A percentile compares a stretch with the other conserved stretches of the same genome.
Evolutionary conservation across 2,797 vertebrate species (phyloP).

Genomic region (Gallinago stenura): DNA sequence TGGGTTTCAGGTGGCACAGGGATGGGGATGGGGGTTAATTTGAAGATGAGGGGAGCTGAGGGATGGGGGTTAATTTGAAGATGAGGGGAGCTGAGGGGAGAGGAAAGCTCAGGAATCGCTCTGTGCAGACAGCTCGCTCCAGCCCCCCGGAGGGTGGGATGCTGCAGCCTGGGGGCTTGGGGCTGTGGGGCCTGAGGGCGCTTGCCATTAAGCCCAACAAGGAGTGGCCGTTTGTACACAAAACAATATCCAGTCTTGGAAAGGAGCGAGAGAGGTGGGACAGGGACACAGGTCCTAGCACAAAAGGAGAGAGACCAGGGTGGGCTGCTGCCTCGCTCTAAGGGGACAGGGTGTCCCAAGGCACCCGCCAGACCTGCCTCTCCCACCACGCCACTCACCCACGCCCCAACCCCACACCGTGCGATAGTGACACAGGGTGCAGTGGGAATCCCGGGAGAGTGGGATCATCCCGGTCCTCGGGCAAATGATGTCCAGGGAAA

Average conservation of each 20-base stretch:
- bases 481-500: slow-evolving; percentile 64
- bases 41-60: no score
- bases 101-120: neutral
- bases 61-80: neutral
- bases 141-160: neutral
- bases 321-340: neutral
- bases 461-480: neutral
- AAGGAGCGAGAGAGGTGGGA: neutral
- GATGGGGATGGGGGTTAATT: neutral
- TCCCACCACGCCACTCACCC: neutral
- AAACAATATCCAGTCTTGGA: slow-evolving; percentile 47
- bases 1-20: slow-evolving; percentile 14
- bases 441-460: neutral
- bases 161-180: neutral
- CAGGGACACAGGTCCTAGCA: neutral
- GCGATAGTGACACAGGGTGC: neutral
- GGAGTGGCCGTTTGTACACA: slow-evolving; percentile 34
- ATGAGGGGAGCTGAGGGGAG: neutral
- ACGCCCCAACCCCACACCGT: neutral
- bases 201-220: neutral
- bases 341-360: neutral
- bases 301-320: neutral
- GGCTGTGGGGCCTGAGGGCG: neutral
- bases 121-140: neutral
- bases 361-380: neutral